Evolutionary conservation across 2,888 invertebrate species (phyloP).

Genomic region (Drosophila aldrichi): DNA sequence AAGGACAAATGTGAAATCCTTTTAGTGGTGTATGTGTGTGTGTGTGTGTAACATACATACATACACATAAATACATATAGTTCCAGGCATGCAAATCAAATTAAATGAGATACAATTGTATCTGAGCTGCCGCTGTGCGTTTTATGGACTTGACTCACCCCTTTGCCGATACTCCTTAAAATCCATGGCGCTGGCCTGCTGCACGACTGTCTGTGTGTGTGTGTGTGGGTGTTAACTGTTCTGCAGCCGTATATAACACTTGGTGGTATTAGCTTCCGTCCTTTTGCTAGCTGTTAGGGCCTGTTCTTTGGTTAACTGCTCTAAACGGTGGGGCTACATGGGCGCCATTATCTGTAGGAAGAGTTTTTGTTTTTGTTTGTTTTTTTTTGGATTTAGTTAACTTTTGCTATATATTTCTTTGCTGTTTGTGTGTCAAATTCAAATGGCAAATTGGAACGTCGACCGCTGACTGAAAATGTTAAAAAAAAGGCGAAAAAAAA

Average conservation of each 20-base stretch:
- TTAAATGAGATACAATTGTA: slow-evolving; percentile 57
- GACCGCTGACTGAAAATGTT: slow-evolving; percentile 65
- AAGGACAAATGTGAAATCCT: slow-evolving; percentile 47
- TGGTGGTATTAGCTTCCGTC: slow-evolving; percentile 18
- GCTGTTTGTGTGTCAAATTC: slow-evolving; percentile 33
- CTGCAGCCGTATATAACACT: slow-evolving; percentile 6
- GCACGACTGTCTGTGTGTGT: slow-evolving; percentile 2
- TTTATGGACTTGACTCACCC: slow-evolving; percentile 85
- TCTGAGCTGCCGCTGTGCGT: slow-evolving; percentile 64
- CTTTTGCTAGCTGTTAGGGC: slow-evolving; percentile 19
- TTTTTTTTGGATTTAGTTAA: slow-evolving; percentile 28
- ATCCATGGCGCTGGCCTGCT: slow-evolving; percentile 84
- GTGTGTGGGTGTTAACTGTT: slow-evolving; percentile 14
- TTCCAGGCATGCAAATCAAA: slow-evolving; percentile 58
- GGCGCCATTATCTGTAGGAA: slow-evolving; percentile 51
- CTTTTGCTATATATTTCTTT: slow-evolving; percentile 7
- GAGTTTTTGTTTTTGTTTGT: too few species aligned
- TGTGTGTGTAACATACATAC: background rate
- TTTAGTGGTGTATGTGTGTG: slow-evolving; percentile 8
- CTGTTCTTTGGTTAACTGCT: slow-evolving; percentile 28
- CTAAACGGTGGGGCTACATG: slow-evolving; percentile 28
- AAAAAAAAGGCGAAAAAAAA: slow-evolving; percentile 1
- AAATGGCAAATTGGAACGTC: slow-evolving; percentile 67
- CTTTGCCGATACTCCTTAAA: slow-evolving; percentile 86
- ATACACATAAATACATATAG: background rate